Conservation (phyloP, 2,113 vertebrate genomes). For the Ageneiosus marmoratus region DNA sequence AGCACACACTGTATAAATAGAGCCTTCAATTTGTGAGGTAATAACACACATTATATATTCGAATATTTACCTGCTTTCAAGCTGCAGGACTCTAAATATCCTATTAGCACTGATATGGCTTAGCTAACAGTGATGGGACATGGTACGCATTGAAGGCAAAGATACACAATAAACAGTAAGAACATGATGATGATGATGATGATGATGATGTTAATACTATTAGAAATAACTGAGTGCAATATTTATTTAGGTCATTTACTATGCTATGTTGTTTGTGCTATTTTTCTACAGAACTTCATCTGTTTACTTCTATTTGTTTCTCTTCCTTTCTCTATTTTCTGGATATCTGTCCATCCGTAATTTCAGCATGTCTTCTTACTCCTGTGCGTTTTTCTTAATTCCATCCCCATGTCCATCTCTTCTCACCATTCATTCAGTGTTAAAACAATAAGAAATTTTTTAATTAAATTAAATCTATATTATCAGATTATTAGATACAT, state of each 20-base stretch:
- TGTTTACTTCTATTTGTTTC: not conserved
- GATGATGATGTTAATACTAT: not conserved
- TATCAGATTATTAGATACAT: no score
- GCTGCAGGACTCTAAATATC: constrained; percentile 1
- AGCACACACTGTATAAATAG: not conserved
- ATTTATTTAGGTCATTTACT: not conserved
- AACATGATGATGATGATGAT: not conserved
- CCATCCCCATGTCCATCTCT: not conserved
- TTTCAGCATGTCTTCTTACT: not conserved
- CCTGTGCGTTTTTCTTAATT: not conserved
- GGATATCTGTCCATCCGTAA: not conserved
- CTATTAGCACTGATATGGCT: constrained; percentile 11
- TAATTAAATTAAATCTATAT: no score
- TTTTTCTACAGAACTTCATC: not conserved
- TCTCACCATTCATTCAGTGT: not conserved
- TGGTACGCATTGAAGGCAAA: not conserved
- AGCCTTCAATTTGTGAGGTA: constrained; percentile 2
- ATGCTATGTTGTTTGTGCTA: not conserved
- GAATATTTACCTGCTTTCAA: constrained; percentile 6
- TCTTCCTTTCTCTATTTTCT: no score
- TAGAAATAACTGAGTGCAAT: not conserved
- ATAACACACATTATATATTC: not conserved
- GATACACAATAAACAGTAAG: not conserved
- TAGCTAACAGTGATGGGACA: not conserved
- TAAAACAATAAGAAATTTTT: no score